Base-by-base conservation (phyloP, 2,113 vertebrate species). In the Apteryx mantelli region DNA sequence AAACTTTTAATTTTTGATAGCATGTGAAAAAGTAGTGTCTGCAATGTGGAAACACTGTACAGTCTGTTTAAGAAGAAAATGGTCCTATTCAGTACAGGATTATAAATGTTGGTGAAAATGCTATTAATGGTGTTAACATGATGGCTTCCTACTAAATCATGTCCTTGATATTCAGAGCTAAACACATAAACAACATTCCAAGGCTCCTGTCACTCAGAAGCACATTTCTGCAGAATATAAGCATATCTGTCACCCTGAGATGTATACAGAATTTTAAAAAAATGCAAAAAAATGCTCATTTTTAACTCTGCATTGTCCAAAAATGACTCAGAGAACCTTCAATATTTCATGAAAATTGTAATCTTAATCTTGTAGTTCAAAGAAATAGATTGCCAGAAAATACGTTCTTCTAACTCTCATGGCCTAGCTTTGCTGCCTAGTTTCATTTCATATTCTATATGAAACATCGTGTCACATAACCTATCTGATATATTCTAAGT, bases 101-200 rank as follows among this genome's bases (percentile, higher is more conserved):
- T 93, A 89, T 91, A 97, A 97, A 97, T 94, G 92, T 56, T 19
- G 15, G 77, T 28, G 68, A 95, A 97, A 95, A 94, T 66, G 80
- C 88, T 97, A 97, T 97, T 97, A 98, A 97, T 95, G 88, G 90
- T 96, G 95, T 93, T 97, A 97, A 97, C 93, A 94, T 86, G 77
- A 92, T 97, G 81, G 65, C 38, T 71, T 97, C 77, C 61, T 89
- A 91, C 65, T 94, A 94, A 92, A 97, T 95, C 91, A 91, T 91
- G 81, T 88, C 86, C 77, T 97, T 93, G 94, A 96, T 92, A 96
- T 84, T 97, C 87, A 88, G 77, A 98, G 95, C 96, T 94, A 97
- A 96, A 95, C 90, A 92, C 70, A 91, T 94, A 97, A 98, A 96
- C 74, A 93, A 82, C 21, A 16, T 97, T 97, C 93, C 89, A 97